These are phyloP conservation scores for Drosophila meridiana DNA, from an alignment of 2,888 invertebrate species.

Conservation along the genomic window DNA sequence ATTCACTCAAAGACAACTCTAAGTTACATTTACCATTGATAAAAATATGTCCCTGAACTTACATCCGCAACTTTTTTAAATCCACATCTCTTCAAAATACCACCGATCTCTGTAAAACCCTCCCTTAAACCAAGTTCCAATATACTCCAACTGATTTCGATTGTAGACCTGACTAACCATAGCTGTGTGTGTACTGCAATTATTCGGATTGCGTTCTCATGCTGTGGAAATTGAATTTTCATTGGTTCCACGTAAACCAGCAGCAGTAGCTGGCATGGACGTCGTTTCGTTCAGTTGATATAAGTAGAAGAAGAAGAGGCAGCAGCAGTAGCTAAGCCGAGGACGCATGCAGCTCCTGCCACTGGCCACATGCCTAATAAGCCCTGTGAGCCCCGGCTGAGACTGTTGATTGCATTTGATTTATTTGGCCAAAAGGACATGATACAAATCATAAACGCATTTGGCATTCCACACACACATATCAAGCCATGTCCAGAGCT, in stretches of 20 bases:
- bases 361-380: conserved; percentile 46
- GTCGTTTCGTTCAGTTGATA: conserved; percentile 38
- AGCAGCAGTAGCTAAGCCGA: background rate
- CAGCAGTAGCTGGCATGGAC: conserved; percentile 17
- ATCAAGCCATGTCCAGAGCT: conserved; percentile 16
- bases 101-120: background rate
- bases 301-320: conserved; percentile 9
- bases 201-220: conserved; percentile 46
- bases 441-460: conserved; percentile 79
- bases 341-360: conserved; percentile 19
- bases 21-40: no score
- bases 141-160: background rate
- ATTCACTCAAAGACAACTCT: no score
- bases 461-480: conserved; percentile 53
- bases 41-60: no score
- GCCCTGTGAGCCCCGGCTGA: conserved; percentile 49
- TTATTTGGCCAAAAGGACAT: conserved; percentile 74
- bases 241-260: conserved; percentile 46
- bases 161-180: background rate
- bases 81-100: background rate
- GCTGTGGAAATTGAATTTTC: conserved; percentile 69
- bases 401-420: conserved; percentile 79
- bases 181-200: conserved; percentile 19
- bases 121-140: background rate
- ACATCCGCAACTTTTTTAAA: no score